A percentile compares a stretch with the other conserved stretches of the same genome.
Evolutionary conservation across 2,113 vertebrate species (phyloP).

Genomic region (Hemiscyllium ocellatum): DNA sequence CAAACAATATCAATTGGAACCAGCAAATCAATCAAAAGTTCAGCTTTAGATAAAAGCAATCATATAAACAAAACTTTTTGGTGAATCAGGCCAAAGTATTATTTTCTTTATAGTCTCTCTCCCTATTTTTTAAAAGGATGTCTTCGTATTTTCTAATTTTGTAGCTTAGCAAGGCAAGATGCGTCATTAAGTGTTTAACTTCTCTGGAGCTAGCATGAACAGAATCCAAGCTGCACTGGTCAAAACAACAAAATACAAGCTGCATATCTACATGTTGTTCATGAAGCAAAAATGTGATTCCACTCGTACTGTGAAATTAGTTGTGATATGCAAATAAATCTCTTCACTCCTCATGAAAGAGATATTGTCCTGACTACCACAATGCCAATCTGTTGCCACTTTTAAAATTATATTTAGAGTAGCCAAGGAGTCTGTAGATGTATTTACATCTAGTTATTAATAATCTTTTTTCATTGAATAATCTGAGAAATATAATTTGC

Average conservation of each 20-base stretch:
- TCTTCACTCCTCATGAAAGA: conserved; percentile 1
- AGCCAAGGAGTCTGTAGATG: not conserved
- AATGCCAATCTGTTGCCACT: not conserved
- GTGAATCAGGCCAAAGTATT: not conserved
- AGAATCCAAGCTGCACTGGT: not conserved
- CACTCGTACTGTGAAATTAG: not conserved
- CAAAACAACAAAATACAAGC: not conserved
- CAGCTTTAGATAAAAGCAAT: not conserved
- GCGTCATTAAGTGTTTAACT: not conserved
- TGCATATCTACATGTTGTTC: not conserved
- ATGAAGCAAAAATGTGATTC: not conserved
- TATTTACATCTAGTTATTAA: not conserved
- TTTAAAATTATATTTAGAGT: not conserved
- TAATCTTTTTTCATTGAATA: not conserved
- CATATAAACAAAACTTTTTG: not conserved
- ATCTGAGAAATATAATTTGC: not conserved
- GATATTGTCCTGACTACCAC: not conserved
- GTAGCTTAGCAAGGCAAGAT: not conserved
- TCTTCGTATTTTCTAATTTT: not conserved
- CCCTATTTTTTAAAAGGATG: not conserved
- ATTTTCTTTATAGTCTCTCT: not conserved
- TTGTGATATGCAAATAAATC: not conserved
- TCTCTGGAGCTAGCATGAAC: not conserved
- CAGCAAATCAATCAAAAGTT: not conserved
- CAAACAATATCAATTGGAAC: not conserved